A percentile compares a stretch with the other conserved stretches of the same genome.
Evolutionary conservation across 2,888 invertebrate species (phyloP).

Genomic region (Drosophila phalerata): DNA sequence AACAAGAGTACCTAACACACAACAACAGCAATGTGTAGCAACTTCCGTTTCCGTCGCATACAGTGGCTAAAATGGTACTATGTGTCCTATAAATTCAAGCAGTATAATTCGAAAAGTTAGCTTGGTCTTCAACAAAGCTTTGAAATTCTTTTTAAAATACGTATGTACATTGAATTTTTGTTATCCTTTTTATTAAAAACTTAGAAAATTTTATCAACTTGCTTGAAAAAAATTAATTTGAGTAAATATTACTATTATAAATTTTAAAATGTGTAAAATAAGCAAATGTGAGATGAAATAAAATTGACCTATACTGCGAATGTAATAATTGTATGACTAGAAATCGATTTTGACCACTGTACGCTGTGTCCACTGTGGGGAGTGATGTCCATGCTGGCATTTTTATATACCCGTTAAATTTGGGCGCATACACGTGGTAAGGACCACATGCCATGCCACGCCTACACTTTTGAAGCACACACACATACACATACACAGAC

Average conservation of each 20-base stretch:
- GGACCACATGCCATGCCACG: conserved; percentile 58
- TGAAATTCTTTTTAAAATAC: background rate
- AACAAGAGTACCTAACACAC: conserved; percentile 69
- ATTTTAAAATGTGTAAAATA: too few species aligned
- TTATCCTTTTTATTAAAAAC: background rate
- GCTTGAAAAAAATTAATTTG: too few species aligned
- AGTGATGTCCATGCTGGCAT: conserved; percentile 49
- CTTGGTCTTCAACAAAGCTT: background rate
- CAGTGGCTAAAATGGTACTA: conserved; percentile 45
- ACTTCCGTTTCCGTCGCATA: conserved; percentile 67
- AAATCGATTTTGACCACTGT: conserved; percentile 30
- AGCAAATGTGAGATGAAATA: too few species aligned
- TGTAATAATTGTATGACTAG: too few species aligned
- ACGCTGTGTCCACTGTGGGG: conserved; percentile 14
- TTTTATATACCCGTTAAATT: conserved; percentile 64
- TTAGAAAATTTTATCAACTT: too few species aligned
- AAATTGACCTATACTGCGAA: too few species aligned
- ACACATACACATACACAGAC: conserved; percentile 18
- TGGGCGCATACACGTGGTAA: conserved; percentile 53
- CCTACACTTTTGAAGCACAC: conserved; percentile 33
- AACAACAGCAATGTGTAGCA: conserved; percentile 63
- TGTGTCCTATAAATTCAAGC: conserved; percentile 23
- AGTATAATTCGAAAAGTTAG: background rate
- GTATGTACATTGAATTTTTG: background rate
- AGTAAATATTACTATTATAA: too few species aligned